Base-by-base conservation (phyloP, 2,113 vertebrate genomes). In the Tragelaphus scriptus region DNA sequence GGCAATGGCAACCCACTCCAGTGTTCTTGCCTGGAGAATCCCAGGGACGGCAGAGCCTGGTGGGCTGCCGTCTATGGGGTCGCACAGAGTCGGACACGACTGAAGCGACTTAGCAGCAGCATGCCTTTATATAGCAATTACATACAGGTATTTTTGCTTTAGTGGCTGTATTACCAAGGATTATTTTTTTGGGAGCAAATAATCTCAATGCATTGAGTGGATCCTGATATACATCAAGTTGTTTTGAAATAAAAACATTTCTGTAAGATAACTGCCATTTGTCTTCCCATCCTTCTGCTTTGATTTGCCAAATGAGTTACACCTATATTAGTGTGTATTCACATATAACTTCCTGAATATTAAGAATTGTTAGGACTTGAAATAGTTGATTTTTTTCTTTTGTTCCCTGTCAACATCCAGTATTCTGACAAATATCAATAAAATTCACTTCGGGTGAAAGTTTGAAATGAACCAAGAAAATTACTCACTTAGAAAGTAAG, bases 401-500 rank as follows among this genome's bases (percentile, higher is more conserved):
- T 65, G 6, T 23, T 95, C 11, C 49, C 53, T 85, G 21, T 59
- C 61, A 75, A 90, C 55, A 47, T 10, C 80, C n/a, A 88, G 21
- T 71, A 19, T 90, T 51, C 9, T 95, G 58, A 91, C 63, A 88
- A 92, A 84, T 7, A 75, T 7, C 3, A 85, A 49, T 17, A 84
- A 21, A 75, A 84, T 84, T 56, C 53, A 84, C 81, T 84, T 85
- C 25, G 92, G n/a, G 36, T 61, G 23, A 93, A 94, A 85, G 8
- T 93, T 80, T 85, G 71, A 86, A 94, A 81, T 63, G 7, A 32
- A 93, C 25, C 90, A 92, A 68, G 4, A 15, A 90, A 51, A 93
- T 1, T 0, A 96, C 98, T 98, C 98, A 99, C 99, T 99, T 99
- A 97, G 99, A 99, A 95, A 98, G 92, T 68, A 99, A 99, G 26